Evolutionary conservation across 2,888 invertebrate species (phyloP).

Genomic region (Mimas tiliae): DNA sequence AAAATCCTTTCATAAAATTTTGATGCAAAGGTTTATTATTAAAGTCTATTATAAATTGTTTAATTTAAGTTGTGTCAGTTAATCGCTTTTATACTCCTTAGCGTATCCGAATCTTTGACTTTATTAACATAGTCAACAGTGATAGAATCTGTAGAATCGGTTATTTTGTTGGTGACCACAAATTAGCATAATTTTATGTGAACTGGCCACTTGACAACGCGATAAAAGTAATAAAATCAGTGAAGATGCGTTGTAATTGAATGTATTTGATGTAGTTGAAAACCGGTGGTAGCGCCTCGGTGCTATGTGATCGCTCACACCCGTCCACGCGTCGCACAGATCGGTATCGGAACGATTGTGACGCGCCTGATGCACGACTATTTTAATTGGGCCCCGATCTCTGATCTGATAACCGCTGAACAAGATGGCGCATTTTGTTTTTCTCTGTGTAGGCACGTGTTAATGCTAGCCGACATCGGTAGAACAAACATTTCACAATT

Average conservation of each 20-base stretch:
- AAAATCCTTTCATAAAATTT: background rate
- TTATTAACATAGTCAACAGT: background rate
- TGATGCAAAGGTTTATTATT: background rate
- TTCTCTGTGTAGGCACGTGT: conserved; percentile 69
- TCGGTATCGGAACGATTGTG: conserved; percentile 75
- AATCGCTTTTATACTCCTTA: background rate
- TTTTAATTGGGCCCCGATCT: conserved; percentile 82
- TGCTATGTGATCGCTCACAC: conserved; percentile 77
- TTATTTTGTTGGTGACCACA: background rate
- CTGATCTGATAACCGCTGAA: conserved; percentile 67
- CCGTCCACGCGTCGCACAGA: conserved; percentile 62
- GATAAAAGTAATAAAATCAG: background rate
- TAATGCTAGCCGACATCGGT: conserved; percentile 59
- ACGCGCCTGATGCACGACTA: conserved; percentile 82
- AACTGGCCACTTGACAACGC: background rate
- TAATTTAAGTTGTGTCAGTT: background rate
- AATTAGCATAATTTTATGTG: background rate
- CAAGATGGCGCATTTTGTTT: conserved; percentile 75
- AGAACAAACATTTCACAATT: conserved; percentile 41
- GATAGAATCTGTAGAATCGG: background rate
- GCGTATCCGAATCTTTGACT: background rate
- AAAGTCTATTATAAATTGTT: background rate
- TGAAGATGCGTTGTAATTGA: conserved; percentile 12
- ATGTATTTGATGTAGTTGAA: conserved; percentile 7
- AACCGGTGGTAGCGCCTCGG: conserved; percentile 20